Conservation (phyloP, 2,113 vertebrate genomes). For the Todiramphus chloris region DNA sequence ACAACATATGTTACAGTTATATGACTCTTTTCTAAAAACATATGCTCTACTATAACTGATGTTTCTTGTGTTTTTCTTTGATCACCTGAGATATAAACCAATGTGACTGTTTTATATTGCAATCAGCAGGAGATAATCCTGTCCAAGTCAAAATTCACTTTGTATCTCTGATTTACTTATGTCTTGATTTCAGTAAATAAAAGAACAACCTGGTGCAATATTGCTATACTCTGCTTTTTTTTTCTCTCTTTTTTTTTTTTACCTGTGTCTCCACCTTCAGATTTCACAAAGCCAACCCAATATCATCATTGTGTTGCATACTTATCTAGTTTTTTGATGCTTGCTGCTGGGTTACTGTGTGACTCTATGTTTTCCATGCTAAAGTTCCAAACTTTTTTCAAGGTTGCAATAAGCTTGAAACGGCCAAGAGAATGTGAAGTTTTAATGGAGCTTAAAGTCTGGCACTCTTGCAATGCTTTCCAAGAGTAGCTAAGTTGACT, state of each 20-base stretch:
- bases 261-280: neutral
- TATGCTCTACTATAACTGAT: neutral
- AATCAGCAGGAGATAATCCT: neutral
- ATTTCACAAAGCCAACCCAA: neutral
- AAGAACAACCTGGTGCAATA: neutral
- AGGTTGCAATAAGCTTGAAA: neutral
- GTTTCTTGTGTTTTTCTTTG: neutral
- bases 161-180: neutral
- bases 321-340: neutral
- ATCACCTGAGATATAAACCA: neutral
- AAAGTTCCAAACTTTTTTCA: neutral
- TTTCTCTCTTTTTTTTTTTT: neutral
- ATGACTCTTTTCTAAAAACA: neutral
- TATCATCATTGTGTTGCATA: neutral
- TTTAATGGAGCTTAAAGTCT: neutral
- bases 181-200: neutral
- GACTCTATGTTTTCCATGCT: neutral
- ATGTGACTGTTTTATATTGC: neutral
- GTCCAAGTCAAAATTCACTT: neutral
- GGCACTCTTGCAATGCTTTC: neutral
- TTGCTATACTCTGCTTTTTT: neutral
- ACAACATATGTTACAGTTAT: neutral
- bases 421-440: neutral
- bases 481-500: neutral
- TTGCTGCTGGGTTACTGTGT: neutral